phyloP scores from a whole-genome alignment of 2,888 invertebrate genomes.

The Lathronympha strigana region DNA sequence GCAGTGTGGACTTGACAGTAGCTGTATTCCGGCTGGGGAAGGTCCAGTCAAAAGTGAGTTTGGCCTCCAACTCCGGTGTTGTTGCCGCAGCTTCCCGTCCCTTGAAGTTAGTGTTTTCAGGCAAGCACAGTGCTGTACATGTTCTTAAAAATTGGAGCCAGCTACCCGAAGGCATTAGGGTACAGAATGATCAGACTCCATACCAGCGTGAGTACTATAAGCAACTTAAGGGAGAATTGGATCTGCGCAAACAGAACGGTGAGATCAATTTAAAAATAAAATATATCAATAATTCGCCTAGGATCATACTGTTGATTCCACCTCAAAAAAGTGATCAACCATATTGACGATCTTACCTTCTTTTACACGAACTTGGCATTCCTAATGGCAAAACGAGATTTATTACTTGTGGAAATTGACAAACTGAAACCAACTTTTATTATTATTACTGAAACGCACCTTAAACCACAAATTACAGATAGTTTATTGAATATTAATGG shows the following conservation, averaged over 20 bases:
- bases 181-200: background rate
- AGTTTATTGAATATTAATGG: background rate
- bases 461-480: background rate
- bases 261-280: too few species aligned
- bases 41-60: too few species aligned
- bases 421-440: too few species aligned
- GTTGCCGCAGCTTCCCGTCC: background rate
- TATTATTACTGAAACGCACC: too few species aligned
- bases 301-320: background rate
- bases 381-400: background rate
- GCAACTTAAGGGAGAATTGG: background rate
- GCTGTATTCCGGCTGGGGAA: too few species aligned
- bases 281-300: background rate
- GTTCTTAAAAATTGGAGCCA: background rate
- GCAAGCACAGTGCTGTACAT: background rate
- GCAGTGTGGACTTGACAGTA: too few species aligned
- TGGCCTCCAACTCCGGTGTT: background rate
- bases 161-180: background rate
- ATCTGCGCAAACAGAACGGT: too few species aligned
- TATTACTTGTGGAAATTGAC: too few species aligned
- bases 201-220: background rate
- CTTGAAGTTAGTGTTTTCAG: background rate
- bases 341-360: background rate
- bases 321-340: background rate
- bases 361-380: background rate